Base-by-base conservation (phyloP, 1,140 invertebrate species). In the Paramacrobiotus metropolitanus region DNA sequence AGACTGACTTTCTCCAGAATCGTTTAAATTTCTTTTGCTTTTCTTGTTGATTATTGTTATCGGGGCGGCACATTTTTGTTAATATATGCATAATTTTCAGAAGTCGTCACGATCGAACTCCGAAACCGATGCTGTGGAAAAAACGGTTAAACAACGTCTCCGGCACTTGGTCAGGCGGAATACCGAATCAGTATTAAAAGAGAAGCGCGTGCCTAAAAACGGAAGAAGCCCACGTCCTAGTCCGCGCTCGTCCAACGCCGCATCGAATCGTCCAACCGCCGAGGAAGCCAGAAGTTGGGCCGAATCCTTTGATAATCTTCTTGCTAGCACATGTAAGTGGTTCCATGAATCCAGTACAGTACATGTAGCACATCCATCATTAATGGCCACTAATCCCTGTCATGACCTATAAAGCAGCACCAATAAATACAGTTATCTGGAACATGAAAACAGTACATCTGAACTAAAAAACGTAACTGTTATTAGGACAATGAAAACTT, bases 241-340 rank as follows among this genome's bases (percentile, higher is more conserved):
- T 24, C 4, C 48, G 15, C 9, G 4, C 24, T 9, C 15, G 15
- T 15, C 15, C 28, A 28, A 24, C 15, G 48, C 28, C 24, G 9
- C 65, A 40, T 62, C 68, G 28, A 71, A 71, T 2, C 62, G 76
- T 64, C 74, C 77, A 2, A 66, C 71, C 2, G 72, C 72, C 1
- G 72, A 77, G 44, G 74, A 77, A 62, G 75, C 71, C 2, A 68
- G 71, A 29, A 71, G 74, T 62, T 79, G 77, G 77, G 69, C 74
- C 2, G 68, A 73, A 48, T 77, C 75, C 44, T 78, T 78, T 64
- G 69, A 73, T 59, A 68, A 72, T 60, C 69, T 78, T 30, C 75
- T 77, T 62, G 65, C 68, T 21, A 76, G 73, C 60, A 77, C 77
- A 75, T 75, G 77, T 79, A 73, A 72, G 74, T 70, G n/a, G n/a